Evolutionary conservation across 2,113 vertebrate species (phyloP).

Genomic region (Corvus hawaiiensis): DNA sequence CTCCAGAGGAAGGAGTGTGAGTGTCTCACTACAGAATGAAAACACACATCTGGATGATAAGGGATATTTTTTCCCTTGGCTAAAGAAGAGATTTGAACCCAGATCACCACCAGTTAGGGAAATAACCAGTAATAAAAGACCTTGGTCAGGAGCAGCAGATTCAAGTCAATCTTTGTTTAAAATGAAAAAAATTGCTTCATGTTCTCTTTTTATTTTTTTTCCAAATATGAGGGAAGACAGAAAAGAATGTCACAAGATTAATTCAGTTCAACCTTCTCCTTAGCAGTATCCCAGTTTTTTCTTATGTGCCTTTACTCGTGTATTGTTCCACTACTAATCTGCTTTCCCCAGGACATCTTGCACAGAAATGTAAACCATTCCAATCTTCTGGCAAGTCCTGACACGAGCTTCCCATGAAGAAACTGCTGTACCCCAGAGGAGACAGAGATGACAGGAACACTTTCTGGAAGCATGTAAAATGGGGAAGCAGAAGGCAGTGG

Average conservation of each 20-base stretch:
- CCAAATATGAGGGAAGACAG: not conserved
- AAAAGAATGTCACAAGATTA: not conserved
- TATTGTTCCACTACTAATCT: not conserved
- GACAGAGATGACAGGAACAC: not conserved
- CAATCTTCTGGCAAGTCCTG: not conserved
- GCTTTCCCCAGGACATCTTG: not conserved
- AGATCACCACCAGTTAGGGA: not conserved
- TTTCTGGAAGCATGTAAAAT: not conserved
- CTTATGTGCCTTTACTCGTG: fast-evolving
- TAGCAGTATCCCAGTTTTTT: not conserved
- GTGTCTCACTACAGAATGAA: not conserved
- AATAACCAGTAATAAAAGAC: not conserved
- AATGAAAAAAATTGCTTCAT: not conserved
- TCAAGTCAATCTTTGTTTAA: not conserved
- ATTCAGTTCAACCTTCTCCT: not conserved
- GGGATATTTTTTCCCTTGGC: not conserved
- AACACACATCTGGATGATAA: not conserved
- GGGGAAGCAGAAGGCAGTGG: not conserved
- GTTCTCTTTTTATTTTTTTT: not conserved
- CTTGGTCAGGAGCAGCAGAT: not conserved
- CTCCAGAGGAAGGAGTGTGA: not conserved
- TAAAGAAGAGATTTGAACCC: not conserved
- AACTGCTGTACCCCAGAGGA: not conserved
- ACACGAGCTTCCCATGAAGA: not conserved
- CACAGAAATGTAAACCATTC: not conserved